phyloP scores from a whole-genome alignment of 2,797 vertebrate genomes.

The Cuniculus paca region DNA sequence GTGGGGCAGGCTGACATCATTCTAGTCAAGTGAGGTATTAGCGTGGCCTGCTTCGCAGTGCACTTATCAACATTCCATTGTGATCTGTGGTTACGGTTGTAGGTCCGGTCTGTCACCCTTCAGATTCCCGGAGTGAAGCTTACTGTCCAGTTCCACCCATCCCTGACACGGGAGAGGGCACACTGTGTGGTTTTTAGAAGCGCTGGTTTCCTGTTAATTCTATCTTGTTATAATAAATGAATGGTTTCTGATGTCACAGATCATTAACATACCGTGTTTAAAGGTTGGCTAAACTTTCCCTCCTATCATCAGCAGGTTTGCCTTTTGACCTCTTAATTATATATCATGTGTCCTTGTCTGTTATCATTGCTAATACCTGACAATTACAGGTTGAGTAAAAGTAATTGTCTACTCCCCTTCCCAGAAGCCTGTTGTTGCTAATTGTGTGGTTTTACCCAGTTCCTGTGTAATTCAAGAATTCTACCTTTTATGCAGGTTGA shows the following conservation, averaged over 20 bases:
- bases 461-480: constrained; percentile 77
- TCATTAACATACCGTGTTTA: constrained; percentile 79
- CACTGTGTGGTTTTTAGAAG: constrained; percentile 68
- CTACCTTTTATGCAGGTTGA: constrained; percentile 86
- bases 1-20: background rate
- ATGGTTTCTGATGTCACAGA: constrained; percentile 82
- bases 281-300: constrained; percentile 74
- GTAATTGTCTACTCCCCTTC: constrained; percentile 75
- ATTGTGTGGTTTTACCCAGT: constrained; percentile 78
- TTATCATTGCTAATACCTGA: constrained; percentile 79
- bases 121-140: constrained; percentile 61
- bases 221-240: constrained; percentile 75
- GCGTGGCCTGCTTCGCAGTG: constrained; percentile 50
- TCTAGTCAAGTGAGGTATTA: constrained; percentile 62
- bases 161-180: constrained; percentile 55
- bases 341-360: constrained; percentile 52
- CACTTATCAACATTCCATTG: constrained; percentile 58
- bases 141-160: background rate
- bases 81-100: constrained; percentile 71
- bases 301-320: constrained; percentile 71
- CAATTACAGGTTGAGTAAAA: constrained; percentile 86
- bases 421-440: constrained; percentile 79
- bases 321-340: constrained; percentile 86
- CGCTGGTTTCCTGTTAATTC: constrained; percentile 82
- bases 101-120: constrained; percentile 48